A percentile compares a stretch with the other conserved stretches of the same genome.
These are phyloP conservation scores for Paraplagusia blochii DNA, from an alignment of 2,113 vertebrate genomes.

Conservation along the genomic window DNA sequence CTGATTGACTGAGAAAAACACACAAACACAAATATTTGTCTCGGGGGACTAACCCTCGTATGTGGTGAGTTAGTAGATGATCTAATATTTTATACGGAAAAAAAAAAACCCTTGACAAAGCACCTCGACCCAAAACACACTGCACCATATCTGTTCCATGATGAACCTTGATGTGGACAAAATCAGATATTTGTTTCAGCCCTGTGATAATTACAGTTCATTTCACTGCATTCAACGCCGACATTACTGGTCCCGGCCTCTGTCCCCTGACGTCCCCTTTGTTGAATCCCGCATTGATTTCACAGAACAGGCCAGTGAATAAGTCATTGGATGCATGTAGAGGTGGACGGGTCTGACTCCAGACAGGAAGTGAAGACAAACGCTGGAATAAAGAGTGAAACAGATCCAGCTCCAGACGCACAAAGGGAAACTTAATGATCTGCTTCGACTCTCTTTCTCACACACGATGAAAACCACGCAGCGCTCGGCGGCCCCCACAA, in stretches of 20 bases:
- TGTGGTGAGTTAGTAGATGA: too few relatives aligned
- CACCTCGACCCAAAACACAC: too few relatives aligned
- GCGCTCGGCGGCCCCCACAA: constrained; percentile 57
- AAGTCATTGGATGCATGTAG: constrained; percentile 6
- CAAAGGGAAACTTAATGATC: constrained; percentile 52
- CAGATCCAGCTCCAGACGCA: constrained; percentile 25
- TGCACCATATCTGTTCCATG: too few relatives aligned
- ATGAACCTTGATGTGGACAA: too few relatives aligned
- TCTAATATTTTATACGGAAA: too few relatives aligned
- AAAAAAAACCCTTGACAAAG: too few relatives aligned
- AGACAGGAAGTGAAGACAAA: too few relatives aligned
- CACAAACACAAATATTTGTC: too few relatives aligned
- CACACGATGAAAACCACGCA: constrained; percentile 56
- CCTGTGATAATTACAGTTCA: not conserved
- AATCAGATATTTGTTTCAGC: not conserved
- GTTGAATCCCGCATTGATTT: constrained; percentile 15
- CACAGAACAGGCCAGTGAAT: constrained; percentile 7
- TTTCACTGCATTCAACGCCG: constrained; percentile 1
- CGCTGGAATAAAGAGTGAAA: constrained; percentile 11
- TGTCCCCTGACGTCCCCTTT: constrained; percentile 23
- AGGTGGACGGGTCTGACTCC: too few relatives aligned
- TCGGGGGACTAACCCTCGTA: too few relatives aligned
- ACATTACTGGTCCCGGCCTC: constrained; percentile 20
- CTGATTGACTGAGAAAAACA: too few relatives aligned
- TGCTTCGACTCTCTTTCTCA: constrained; percentile 52